Conservation (phyloP, 2,888 invertebrate species). For the Drosophila robusta region DNA sequence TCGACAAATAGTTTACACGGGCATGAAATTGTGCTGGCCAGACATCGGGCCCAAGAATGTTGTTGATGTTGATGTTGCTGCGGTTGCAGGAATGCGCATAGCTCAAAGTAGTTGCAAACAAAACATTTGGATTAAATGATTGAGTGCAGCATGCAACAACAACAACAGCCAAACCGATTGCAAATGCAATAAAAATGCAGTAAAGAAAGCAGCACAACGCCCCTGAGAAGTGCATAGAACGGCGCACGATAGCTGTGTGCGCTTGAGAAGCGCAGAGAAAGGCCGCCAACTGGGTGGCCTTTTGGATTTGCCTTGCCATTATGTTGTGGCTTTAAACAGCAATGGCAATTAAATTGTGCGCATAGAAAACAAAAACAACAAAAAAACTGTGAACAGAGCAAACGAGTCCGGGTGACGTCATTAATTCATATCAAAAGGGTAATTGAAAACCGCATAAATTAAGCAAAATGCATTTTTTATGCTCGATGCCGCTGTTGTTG, state of each 20-base stretch:
- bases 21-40: conserved; percentile 80
- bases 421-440: conserved; percentile 79
- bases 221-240: conserved; percentile 23
- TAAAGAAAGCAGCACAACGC: conserved; percentile 35
- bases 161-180: conserved; percentile 21
- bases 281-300: conserved; percentile 31
- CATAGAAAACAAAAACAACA: no score
- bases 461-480: conserved; percentile 51
- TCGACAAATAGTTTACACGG: conserved; percentile 84
- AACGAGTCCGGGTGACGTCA: conserved; percentile 48
- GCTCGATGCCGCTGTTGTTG: conserved; percentile 27
- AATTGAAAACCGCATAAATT: conserved; percentile 81
- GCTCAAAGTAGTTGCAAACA: conserved; percentile 60
- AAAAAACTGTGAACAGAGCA: conserved; percentile 4
- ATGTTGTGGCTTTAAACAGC: conserved; percentile 3
- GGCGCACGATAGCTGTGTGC: conserved; percentile 6
- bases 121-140: conserved; percentile 66
- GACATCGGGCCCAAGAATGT: conserved; percentile 60
- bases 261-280: conserved; percentile 25
- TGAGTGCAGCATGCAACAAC: conserved; percentile 65
- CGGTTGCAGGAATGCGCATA: conserved; percentile 62
- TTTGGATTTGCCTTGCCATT: neutral
- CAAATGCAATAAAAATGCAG: conserved; percentile 38
- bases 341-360: conserved; percentile 65
- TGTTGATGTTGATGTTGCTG: conserved; percentile 57